Evolutionary conservation across 92 coral and sea anemone genomes (phyloP).

Genomic region (Porites rus): DNA sequence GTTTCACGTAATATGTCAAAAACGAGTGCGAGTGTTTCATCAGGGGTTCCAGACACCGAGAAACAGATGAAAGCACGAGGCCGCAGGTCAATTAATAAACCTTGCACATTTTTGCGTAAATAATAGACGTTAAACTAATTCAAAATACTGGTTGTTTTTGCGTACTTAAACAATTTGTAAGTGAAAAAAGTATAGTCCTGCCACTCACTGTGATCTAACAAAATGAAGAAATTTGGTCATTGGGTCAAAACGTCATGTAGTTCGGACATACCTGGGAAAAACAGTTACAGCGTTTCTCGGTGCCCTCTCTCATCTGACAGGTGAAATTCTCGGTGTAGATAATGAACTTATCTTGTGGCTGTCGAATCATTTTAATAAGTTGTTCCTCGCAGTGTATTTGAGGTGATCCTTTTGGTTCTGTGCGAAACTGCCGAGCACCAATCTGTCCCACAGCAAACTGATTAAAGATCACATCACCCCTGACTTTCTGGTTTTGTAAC

Average conservation of each 20-base stretch:
- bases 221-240: too few relatives aligned
- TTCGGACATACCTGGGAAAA: background rate
- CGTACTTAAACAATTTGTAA: too few relatives aligned
- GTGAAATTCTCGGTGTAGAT: conserved; percentile 5
- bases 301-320: background rate
- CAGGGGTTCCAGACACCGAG: too few relatives aligned
- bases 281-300: background rate
- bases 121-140: too few relatives aligned
- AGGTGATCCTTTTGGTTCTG: background rate
- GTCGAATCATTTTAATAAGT: background rate
- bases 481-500: background rate
- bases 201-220: too few relatives aligned
- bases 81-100: too few relatives aligned
- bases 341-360: background rate
- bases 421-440: background rate
- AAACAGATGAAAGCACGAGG: too few relatives aligned
- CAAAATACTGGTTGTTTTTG: too few relatives aligned
- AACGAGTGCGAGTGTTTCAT: too few relatives aligned
- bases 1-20: too few relatives aligned
- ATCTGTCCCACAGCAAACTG: background rate
- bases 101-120: too few relatives aligned
- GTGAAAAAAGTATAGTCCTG: too few relatives aligned
- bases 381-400: background rate
- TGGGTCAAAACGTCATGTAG: background rate
- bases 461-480: background rate